Percentiles rank a stretch among this genome's conserved stretches.
phyloP scores from a whole-genome alignment of 2,888 invertebrate species.

The Pedicia rivosa region DNA sequence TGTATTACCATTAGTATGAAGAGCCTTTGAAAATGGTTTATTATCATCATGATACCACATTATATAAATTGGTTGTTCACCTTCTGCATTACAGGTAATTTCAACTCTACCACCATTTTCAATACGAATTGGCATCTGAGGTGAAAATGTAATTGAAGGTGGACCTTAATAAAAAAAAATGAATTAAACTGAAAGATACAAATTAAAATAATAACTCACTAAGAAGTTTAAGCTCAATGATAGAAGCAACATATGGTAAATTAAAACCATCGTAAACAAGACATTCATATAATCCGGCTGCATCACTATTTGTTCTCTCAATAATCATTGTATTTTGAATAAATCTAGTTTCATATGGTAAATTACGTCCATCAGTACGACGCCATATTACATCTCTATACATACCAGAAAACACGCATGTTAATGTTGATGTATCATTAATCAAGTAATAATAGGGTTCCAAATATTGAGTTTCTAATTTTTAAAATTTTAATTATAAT shows the following conservation, averaged over 20 bases:
- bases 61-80: slow-evolving; percentile 36
- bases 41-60: slow-evolving; percentile 27
- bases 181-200: too few relatives aligned
- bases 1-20: slow-evolving; percentile 41
- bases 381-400: slow-evolving; percentile 37
- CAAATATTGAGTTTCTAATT: too few relatives aligned
- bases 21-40: slow-evolving; percentile 32
- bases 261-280: slow-evolving; percentile 16
- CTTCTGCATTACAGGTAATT: slow-evolving; percentile 50
- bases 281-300: slow-evolving; percentile 27
- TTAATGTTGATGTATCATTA: slow-evolving; percentile 23
- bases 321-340: slow-evolving; percentile 22
- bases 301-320: slow-evolving; percentile 18
- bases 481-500: too few relatives aligned
- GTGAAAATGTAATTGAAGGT: slow-evolving; percentile 26
- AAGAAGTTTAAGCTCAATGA: slow-evolving; percentile 8
- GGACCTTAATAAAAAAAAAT: too few relatives aligned
- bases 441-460: too few relatives aligned
- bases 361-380: slow-evolving; percentile 46
- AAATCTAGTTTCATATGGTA: slow-evolving; percentile 36
- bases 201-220: too few relatives aligned
- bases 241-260: slow-evolving; percentile 16
- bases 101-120: slow-evolving; percentile 42
- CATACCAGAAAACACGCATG: slow-evolving; percentile 20
- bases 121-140: slow-evolving; percentile 34